Conservation (phyloP, 2,888 invertebrate genomes). For the Drosophila heteroneura region DNA sequence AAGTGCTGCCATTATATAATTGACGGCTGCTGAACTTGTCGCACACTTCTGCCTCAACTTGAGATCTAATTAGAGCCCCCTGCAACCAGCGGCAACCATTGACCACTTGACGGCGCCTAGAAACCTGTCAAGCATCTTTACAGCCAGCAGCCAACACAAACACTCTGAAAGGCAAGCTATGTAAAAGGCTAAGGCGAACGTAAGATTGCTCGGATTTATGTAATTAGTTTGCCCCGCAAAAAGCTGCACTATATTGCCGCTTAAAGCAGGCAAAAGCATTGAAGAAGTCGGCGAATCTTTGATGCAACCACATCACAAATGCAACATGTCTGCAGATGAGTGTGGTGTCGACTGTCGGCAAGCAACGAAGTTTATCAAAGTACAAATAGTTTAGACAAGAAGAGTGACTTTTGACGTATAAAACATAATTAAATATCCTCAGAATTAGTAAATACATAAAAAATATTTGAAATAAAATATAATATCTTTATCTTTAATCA, state of each 20-base stretch:
- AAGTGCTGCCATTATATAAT: constrained; percentile 64
- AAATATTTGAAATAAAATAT: not conserved
- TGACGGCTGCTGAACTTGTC: constrained; percentile 67
- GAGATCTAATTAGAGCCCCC: constrained; percentile 66
- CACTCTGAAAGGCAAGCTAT: not conserved
- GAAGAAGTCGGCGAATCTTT: not conserved
- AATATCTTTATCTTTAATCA: too few relatives aligned
- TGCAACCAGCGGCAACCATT: constrained; percentile 24
- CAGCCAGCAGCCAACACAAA: constrained; percentile 10
- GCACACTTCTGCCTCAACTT: constrained; percentile 43
- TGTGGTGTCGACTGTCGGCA: not conserved
- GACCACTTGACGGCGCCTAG: constrained; percentile 48
- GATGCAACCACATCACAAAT: not conserved
- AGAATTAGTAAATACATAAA: not conserved
- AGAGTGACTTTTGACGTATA: not conserved
- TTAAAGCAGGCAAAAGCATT: constrained; percentile 19
- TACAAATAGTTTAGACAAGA: not conserved
- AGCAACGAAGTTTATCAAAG: not conserved
- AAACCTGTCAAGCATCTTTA: constrained; percentile 51
- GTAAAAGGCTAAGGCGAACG: constrained; percentile 3
- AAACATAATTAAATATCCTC: not conserved
- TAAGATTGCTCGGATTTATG: constrained; percentile 47
- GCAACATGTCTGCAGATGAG: not conserved
- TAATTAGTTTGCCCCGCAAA: constrained; percentile 59
- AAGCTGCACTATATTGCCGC: constrained; percentile 7